phyloP scores from a whole-genome alignment of 2,113 vertebrate genomes.

The Anguilla rostrata region DNA sequence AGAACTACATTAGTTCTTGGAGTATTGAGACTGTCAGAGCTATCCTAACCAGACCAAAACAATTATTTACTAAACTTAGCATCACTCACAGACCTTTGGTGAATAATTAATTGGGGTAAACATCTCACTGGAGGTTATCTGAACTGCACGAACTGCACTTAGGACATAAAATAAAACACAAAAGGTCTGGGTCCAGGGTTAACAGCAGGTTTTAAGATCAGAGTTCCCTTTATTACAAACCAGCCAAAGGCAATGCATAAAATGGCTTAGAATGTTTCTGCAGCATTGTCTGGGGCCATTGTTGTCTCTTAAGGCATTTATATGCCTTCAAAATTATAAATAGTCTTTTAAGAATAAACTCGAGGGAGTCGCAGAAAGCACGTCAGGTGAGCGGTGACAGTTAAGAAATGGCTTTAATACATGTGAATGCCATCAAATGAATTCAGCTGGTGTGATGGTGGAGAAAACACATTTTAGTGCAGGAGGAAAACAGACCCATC shows the following conservation, averaged over 20 bases:
- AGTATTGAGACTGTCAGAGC: background rate
- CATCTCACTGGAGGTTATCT: background rate
- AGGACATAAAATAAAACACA: background rate
- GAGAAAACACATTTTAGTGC: background rate
- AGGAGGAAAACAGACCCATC: background rate
- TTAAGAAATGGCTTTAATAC: background rate
- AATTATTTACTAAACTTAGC: background rate
- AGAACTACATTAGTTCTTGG: too few relatives aligned
- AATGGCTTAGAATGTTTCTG: background rate
- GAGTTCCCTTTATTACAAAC: background rate
- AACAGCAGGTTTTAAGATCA: background rate
- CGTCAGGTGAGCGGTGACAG: background rate
- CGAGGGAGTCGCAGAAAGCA: background rate
- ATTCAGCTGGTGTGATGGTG: background rate
- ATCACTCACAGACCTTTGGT: background rate
- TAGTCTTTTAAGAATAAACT: background rate
- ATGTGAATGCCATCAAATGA: background rate
- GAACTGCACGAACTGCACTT: background rate
- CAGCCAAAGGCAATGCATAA: background rate
- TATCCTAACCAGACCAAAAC: background rate
- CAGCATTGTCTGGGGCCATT: background rate
- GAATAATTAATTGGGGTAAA: background rate
- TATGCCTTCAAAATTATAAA: background rate
- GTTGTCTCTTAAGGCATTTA: too few relatives aligned
- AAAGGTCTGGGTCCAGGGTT: background rate